These are phyloP conservation scores for Bombus picipes DNA, from an alignment of 1,140 invertebrate species.

Conservation along the genomic window DNA sequence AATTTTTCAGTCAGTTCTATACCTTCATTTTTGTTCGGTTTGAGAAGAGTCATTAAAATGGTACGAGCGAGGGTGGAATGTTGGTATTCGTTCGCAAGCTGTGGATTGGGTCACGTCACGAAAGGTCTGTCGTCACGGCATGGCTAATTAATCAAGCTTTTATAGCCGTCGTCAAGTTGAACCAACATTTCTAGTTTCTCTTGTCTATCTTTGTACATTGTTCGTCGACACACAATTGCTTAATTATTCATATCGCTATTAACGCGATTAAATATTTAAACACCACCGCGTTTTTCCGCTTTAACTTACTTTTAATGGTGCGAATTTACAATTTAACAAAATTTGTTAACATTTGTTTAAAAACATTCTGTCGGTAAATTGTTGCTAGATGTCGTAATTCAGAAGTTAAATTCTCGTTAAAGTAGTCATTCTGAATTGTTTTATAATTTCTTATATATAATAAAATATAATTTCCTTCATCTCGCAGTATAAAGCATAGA, in stretches of 20 bases:
- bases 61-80: slow-evolving; percentile 15
- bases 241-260: slow-evolving; percentile 69
- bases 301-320: background rate
- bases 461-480: background rate
- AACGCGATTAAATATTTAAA: slow-evolving; percentile 66
- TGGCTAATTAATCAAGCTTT: slow-evolving; percentile 72
- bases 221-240: slow-evolving; percentile 23
- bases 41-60: slow-evolving; percentile 39
- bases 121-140: slow-evolving; percentile 59
- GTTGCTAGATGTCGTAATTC: too few relatives aligned
- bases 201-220: slow-evolving; percentile 1
- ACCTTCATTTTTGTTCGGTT: slow-evolving; percentile 24
- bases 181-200: background rate
- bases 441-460: too few relatives aligned
- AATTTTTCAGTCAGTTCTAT: background rate
- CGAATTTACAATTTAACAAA: too few relatives aligned
- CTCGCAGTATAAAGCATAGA: background rate
- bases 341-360: too few relatives aligned
- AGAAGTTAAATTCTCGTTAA: too few relatives aligned
- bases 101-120: slow-evolving; percentile 52
- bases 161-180: slow-evolving; percentile 54
- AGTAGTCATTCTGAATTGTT: too few relatives aligned
- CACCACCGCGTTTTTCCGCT: background rate
- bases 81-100: slow-evolving; percentile 38
- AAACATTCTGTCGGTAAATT: too few relatives aligned